Conservation (phyloP, 2,797 vertebrate genomes). For the Phataginus tetradactyla region DNA sequence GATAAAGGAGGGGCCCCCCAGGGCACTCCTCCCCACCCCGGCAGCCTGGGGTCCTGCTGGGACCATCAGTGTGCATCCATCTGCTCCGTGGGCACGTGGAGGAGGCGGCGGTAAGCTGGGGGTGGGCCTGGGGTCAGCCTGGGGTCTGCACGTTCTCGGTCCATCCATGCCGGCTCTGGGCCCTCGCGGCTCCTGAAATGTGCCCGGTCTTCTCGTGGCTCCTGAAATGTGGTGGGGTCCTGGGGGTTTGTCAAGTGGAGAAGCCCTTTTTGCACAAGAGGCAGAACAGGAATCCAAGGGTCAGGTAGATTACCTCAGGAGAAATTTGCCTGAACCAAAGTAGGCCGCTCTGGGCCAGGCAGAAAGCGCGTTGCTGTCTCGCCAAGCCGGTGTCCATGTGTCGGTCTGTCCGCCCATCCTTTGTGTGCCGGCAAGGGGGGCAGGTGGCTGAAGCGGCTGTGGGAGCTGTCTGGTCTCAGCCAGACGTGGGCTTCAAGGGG, state of each 20-base stretch:
- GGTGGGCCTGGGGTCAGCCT: not conserved
- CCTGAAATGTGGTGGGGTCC: rapidly evolving
- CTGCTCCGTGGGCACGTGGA: not conserved
- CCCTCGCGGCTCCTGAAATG: not conserved
- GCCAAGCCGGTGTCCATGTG: not conserved
- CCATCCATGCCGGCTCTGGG: no score
- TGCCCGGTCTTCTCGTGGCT: not conserved
- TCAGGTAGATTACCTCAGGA: not conserved
- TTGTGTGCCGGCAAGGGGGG: not conserved
- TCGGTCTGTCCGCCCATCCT: not conserved
- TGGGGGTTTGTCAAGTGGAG: not conserved
- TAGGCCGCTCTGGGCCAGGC: not conserved
- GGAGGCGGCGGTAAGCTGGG: not conserved
- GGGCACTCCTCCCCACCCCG: not conserved
- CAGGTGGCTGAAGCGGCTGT: not conserved
- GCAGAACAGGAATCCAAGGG: not conserved
- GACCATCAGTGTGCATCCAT: no score
- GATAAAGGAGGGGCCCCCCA: not conserved
- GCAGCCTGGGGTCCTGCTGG: not conserved
- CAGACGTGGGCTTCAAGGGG: not conserved
- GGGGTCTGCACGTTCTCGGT: not conserved
- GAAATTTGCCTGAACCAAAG: not conserved
- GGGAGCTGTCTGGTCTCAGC: not conserved
- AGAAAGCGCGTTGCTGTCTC: not conserved
- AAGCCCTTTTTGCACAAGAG: not conserved